Evolutionary conservation across 2,113 vertebrate genomes (phyloP).

Genomic region (Odocoileus hemionus): DNA sequence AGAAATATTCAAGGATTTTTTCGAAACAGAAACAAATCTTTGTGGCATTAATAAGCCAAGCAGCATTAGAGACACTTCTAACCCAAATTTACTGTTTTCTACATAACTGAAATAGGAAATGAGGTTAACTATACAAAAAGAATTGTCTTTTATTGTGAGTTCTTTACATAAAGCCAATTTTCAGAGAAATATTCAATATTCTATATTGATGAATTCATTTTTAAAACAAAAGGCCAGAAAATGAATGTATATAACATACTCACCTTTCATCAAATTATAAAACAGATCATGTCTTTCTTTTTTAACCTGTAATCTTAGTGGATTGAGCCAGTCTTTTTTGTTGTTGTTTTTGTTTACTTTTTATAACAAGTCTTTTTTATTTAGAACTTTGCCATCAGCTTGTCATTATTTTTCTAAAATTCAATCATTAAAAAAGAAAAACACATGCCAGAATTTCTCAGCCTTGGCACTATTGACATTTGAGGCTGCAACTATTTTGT

Average conservation of each 20-base stretch:
- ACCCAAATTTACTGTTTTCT: conserved; percentile 43
- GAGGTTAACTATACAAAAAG: neutral
- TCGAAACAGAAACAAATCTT: conserved; percentile 16
- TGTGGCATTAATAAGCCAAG: conserved; percentile 3
- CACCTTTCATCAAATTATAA: conserved; percentile 42
- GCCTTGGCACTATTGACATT: neutral
- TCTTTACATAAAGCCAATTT: conserved; percentile 1
- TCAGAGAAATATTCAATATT: neutral
- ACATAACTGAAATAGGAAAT: conserved; percentile 20
- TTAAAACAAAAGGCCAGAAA: conserved; percentile 19
- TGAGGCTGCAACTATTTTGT: neutral
- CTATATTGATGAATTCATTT: neutral
- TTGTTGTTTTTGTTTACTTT: neutral
- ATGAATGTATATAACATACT: conserved; percentile 36
- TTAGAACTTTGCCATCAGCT: neutral
- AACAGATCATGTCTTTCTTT: conserved; percentile 44
- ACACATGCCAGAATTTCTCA: neutral
- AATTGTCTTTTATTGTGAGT: neutral
- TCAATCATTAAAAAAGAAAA: conserved; percentile 1
- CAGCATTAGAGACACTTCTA: neutral
- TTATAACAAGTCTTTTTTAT: neutral
- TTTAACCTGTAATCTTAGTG: conserved; percentile 31
- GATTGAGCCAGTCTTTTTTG: conserved; percentile 28
- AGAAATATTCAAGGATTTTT: conserved; percentile 63
- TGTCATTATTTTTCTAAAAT: conserved; percentile 24